phyloP scores from a whole-genome alignment of 2,113 vertebrate genomes.

The Pyxicephalus adspersus region DNA sequence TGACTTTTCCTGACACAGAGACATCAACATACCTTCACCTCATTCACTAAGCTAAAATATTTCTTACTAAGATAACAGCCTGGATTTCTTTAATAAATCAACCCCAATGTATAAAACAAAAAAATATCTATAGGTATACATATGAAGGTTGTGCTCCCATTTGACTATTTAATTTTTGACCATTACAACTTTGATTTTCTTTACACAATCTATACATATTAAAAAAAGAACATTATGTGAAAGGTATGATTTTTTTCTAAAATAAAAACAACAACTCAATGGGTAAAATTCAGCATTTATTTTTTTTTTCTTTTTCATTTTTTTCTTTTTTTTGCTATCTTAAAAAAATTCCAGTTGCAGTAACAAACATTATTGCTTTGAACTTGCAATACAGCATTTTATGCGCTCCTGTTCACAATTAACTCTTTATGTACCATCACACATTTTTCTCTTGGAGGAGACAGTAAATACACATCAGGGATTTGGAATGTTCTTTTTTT shows the following conservation, averaged over 20 bases:
- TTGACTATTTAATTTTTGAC: too few species aligned
- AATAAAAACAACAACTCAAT: conserved; percentile 18
- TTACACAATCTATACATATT: background rate
- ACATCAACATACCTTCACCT: too few species aligned
- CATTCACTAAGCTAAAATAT: too few species aligned
- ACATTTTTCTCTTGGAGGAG: conserved; percentile 33
- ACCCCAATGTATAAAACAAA: too few species aligned
- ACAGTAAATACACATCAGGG: conserved; percentile 44
- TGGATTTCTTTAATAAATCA: too few species aligned
- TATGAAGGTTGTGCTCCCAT: too few species aligned
- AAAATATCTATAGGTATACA: too few species aligned
- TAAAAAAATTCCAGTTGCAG: conserved; percentile 74
- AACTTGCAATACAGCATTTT: conserved; percentile 77
- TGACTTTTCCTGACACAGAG: too few species aligned
- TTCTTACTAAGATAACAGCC: too few species aligned
- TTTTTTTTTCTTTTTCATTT: conserved; percentile 5
- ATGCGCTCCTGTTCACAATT: conserved; percentile 71
- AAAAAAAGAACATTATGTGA: background rate
- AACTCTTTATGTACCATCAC: conserved; percentile 75
- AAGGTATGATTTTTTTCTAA: background rate
- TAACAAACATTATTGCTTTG: conserved; percentile 88
- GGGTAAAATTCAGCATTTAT: conserved; percentile 42
- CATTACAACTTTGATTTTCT: too few species aligned
- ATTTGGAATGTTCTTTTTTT: conserved; percentile 18
- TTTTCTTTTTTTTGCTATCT: conserved; percentile 30